phyloP scores from a whole-genome alignment of 2,113 vertebrate genomes.

The Illadopsis cleaveri region DNA sequence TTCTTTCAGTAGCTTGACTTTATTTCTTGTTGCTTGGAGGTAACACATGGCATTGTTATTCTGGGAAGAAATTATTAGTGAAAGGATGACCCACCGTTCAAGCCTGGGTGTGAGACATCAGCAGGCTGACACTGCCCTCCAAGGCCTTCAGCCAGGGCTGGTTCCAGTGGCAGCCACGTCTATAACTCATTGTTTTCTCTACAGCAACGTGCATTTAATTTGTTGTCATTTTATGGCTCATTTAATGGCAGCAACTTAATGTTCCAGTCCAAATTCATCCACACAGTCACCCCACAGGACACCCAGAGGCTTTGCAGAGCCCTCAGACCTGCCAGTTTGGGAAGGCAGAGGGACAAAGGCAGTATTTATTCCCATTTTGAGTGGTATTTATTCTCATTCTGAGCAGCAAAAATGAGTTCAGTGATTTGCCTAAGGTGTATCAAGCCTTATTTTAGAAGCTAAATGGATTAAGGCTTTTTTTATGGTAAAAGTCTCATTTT shows the following conservation, averaged over 20 bases:
- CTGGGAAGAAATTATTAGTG: fast-evolving
- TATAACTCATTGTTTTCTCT: neutral
- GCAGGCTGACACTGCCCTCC: neutral
- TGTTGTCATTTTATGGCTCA: fast-evolving
- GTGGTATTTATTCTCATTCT: neutral
- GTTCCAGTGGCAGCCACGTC: neutral
- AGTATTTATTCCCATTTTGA: neutral
- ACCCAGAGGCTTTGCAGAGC: neutral
- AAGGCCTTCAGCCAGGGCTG: neutral
- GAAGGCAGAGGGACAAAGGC: neutral
- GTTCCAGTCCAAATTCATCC: too few relatives aligned
- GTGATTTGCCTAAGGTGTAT: neutral
- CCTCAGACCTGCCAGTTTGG: too few relatives aligned
- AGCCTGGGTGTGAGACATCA: neutral
- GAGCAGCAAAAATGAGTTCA: neutral
- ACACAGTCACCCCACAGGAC: fast-evolving
- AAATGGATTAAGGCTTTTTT: neutral
- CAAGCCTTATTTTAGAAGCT: neutral
- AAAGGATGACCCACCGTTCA: fast-evolving
- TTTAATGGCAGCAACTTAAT: neutral
- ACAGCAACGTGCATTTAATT: neutral
- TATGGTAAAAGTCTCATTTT: neutral
- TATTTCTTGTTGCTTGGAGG: neutral
- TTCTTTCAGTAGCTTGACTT: neutral
- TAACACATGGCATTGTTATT: fast-evolving